Evolutionary conservation across 2,113 vertebrate genomes (phyloP), one percentile per base, ranked within the genome.

Genomic region (Ictalurus punctatus): DNA sequence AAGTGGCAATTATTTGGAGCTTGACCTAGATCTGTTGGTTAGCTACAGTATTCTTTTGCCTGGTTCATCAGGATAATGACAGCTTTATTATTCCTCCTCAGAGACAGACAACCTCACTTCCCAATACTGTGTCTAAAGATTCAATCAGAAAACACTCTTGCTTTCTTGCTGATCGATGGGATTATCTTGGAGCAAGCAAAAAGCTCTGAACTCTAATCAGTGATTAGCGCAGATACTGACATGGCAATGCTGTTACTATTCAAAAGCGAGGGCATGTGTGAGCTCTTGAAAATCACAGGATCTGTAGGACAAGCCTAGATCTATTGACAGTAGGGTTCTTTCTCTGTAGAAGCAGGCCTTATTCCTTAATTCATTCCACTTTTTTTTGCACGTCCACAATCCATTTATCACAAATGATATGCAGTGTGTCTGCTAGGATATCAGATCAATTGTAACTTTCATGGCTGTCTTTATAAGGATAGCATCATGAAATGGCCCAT

Each of bases 1-100:
- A 89, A 90, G 88, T 27, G 25, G 76, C 91, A 86, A 90, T 90
- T 73, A 85, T 85, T 69, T 90, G 48, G 83, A 78, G 84, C 74
- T 61, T 88, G 56, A 91, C 84, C 69, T 84, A 86, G 73, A n/a
- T 89, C n/a, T 71, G 59, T 78, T 40, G 21, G 52, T 80, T 48
- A 81, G 59, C 78, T 71, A 81, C 48, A 48, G 48, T 48, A 48
- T 84, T 74, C 27, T 14, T 84, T 83, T 81, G 85, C 27, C 48
- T 74, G 78, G 14, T 2, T 61, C 10, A 14, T 44, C 23, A 27
- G 48, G 6, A n/a, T 88, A 90, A 93, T 58, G 6, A 16, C 19
- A 48, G 12, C 87, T 88, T 84, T 52, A 87, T 86, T 87, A 87
- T 65, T 87, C 37, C 59, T 86, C 86, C 78, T 89, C 63, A 88